Base-by-base conservation (phyloP, 2,888 invertebrate genomes). In the Phrixothrix hirtus region DNA sequence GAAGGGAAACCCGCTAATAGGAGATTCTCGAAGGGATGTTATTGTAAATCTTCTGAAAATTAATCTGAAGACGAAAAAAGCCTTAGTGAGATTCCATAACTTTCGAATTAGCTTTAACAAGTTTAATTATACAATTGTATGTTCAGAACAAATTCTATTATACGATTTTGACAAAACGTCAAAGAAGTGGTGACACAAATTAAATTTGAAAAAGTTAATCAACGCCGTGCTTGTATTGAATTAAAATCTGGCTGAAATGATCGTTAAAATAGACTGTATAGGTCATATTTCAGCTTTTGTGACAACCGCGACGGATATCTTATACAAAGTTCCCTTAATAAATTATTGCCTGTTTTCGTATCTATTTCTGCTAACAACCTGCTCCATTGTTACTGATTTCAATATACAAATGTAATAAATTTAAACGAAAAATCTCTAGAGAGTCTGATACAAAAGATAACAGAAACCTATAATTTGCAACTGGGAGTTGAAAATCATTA, bases 271-370 rank as follows among this genome's bases (percentile, higher is more conserved):
- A 3, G 21, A 21, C 4, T 5, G n/a, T 14, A 16, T 14, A 35
- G 35, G 15, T 13, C 9, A 16, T 35, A 35, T 35, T 35, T 35
- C 16, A 35, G 15, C 35, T 15, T 10, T 16, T 35, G 35, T 35
- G 35, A 16, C 35, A 35, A 2, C 15, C 15, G 15, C 29, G 15
- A 9, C 1, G 15, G 35, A 35, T 35, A 12, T 31, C 31, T 31
- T 36, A 31, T 13, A 31, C 45, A 45, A 45, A 29, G 27, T 29
- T 30, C 34, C 17, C 36, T 30, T 45, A 45, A 45, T 45, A 45
- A 45, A 37, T 45, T 45, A 45, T 30, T 30, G 16, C 36, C 27
- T 26, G 17, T 45, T 37, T 17, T 35, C 11, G 15, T 9, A 27
- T 34, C 17, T 37, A 37, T 12, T 25, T 30, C 45, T 30, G 15